phyloP scores from a whole-genome alignment of 1,140 invertebrate species.

The Macrobrachium rosenbergii region DNA sequence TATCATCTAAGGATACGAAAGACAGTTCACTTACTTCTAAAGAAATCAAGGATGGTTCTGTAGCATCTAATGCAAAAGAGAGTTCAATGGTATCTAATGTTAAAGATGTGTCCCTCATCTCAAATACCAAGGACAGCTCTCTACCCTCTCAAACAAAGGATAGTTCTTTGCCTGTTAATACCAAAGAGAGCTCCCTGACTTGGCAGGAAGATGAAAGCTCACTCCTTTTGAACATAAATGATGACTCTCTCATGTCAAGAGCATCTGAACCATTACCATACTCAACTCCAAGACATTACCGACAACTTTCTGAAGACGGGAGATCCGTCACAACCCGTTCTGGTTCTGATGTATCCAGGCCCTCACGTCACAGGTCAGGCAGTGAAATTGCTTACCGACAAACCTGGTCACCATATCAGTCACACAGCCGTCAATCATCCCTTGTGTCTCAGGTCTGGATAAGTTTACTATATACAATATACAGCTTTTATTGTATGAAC shows the following conservation, averaged over 20 bases:
- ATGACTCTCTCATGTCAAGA: constrained; percentile 47
- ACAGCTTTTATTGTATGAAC: no score
- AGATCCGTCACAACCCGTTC: constrained; percentile 19
- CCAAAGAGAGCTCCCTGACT: constrained; percentile 42
- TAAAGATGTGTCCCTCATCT: constrained; percentile 39
- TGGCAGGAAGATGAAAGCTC: constrained; percentile 53
- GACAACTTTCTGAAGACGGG: constrained; percentile 43
- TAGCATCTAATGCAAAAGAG: constrained; percentile 9
- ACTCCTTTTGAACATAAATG: constrained; percentile 44
- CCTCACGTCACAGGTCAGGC: constrained; percentile 27
- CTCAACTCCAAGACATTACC: constrained; percentile 39
- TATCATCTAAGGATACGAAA: constrained; percentile 47
- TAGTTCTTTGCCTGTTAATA: constrained; percentile 35
- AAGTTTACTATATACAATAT: no score
- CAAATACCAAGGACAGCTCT: constrained; percentile 36
- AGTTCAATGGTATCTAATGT: constrained; percentile 51
- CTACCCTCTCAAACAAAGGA: constrained; percentile 32
- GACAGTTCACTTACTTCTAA: constrained; percentile 46
- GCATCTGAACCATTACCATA: constrained; percentile 44
- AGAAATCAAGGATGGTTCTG: constrained; percentile 29
- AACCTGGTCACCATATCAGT: constrained; percentile 45
- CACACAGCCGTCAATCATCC: constrained; percentile 41
- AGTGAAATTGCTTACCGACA: constrained; percentile 39
- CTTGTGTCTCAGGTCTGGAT: constrained; percentile 39
- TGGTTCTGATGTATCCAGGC: constrained; percentile 23